Evolutionary conservation across 2,888 invertebrate species (phyloP), one percentile per base, ranked within the genome.

Genomic region (Tetragnatha montana): DNA sequence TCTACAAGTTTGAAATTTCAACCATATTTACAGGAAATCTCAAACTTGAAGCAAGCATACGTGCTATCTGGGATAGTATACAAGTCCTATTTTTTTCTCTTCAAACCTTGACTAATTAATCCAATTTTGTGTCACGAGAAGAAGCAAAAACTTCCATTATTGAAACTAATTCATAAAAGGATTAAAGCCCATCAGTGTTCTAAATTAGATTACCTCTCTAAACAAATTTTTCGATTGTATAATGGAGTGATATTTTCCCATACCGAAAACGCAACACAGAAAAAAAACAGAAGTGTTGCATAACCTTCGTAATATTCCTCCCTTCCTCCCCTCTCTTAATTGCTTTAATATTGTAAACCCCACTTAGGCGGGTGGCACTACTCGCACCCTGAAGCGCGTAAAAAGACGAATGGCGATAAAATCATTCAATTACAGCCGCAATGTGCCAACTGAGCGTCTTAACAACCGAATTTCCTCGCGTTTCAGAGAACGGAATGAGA

Each of bases 401-500:
- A 17, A 60, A 60, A 17, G 17, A 60, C 14, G 60, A 10, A 60
- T 17, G 10, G 17, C 4, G 14, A 8, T 60, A 60, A 60, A 60
- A 60, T 60, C 60, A 60, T 60, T 60, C 60, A 60, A 60, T 60
- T 60, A 60, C 60, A 60, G 60, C 60, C 17, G 60, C 17, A 60
- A 60, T 60, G 60, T 60, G 60, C 60, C 17, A 60, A 60, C 60
- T 0, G 12, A 17, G 14, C 60, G 60, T 60, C 60, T 78, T 60
- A 60, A 21, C 60, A 78, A 22, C 60, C 68, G 60, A 19, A 71
- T 81, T 81, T 60, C 21, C n/a, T 71, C 49, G 49, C 71, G 49
- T 73, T 81, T 81, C 22, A 50, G 21, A 22, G 22, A 21, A 21
- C 14, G 22, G 71, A 73, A 83, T 35, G 35, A 51, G 74, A 83